Evolutionary conservation across 1,140 invertebrate species (phyloP).

Genomic region (Telenomus remus): DNA sequence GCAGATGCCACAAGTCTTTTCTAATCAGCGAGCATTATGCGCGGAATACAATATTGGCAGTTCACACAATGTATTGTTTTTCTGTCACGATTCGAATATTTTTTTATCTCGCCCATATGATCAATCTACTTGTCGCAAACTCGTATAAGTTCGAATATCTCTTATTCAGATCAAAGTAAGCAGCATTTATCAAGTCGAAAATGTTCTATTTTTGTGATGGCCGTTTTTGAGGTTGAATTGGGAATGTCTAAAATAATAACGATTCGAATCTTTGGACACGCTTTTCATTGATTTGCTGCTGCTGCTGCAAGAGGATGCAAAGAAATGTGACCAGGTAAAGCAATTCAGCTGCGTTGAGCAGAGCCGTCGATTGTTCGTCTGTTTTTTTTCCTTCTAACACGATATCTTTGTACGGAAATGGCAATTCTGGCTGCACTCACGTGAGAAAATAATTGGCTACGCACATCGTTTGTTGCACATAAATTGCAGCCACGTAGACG

Average conservation of each 20-base stretch:
- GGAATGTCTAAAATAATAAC: not conserved
- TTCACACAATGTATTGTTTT: conserved; percentile 27
- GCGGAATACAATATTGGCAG: conserved; percentile 41
- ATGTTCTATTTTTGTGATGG: too few relatives aligned
- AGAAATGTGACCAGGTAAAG: conserved; percentile 39
- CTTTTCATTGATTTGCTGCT: conserved; percentile 5
- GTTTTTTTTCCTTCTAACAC: conserved; percentile 37
- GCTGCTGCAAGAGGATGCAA: conserved; percentile 8
- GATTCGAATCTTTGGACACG: not conserved
- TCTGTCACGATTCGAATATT: not conserved
- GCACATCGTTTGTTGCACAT: conserved; percentile 57
- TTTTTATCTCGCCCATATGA: not conserved
- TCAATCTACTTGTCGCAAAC: too few relatives aligned
- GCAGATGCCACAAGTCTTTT: conserved; percentile 51
- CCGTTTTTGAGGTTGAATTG: too few relatives aligned
- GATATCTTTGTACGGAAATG: conserved; percentile 54
- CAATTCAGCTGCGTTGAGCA: conserved; percentile 31
- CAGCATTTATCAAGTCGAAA: too few relatives aligned
- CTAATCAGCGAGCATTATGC: conserved; percentile 49
- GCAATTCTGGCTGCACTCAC: conserved; percentile 57
- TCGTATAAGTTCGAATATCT: too few relatives aligned
- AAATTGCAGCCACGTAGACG: conserved; percentile 55
- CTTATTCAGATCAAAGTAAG: too few relatives aligned
- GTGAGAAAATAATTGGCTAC: conserved; percentile 59
- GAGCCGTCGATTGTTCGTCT: conserved; percentile 50